These are phyloP conservation scores for Dolichopus griseipennis DNA, from an alignment of 2,888 invertebrate species.

Conservation along the genomic window DNA sequence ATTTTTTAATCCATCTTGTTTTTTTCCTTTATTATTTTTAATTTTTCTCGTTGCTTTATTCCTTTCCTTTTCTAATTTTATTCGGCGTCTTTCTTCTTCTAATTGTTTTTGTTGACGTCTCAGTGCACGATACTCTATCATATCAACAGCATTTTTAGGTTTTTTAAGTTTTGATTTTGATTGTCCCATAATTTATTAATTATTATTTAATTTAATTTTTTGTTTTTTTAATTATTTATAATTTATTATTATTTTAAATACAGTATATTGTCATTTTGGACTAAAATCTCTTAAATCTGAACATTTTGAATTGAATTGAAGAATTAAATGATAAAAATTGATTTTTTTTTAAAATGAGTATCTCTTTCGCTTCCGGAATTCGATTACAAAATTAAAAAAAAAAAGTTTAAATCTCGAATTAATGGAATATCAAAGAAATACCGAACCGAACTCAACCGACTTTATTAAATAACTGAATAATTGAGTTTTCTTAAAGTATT, in stretches of 20 bases:
- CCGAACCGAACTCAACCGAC: background rate
- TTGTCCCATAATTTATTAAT: slow-evolving; percentile 32
- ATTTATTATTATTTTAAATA: background rate
- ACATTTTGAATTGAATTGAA: too few relatives aligned
- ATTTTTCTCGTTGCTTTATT: slow-evolving; percentile 16
- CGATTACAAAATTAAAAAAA: too few relatives aligned
- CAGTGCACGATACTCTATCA: slow-evolving; percentile 27
- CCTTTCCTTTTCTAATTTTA: slow-evolving; percentile 18
- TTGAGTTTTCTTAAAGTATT: background rate
- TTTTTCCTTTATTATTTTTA: slow-evolving; percentile 16
- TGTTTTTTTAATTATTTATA: background rate
- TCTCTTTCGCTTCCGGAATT: too few relatives aligned
- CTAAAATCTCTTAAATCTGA: too few relatives aligned
- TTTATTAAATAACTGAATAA: background rate
- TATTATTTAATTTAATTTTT: background rate
- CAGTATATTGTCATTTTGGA: too few relatives aligned
- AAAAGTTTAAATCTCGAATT: too few relatives aligned
- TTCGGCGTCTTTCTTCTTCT: slow-evolving; percentile 25
- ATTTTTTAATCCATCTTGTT: slow-evolving; percentile 12
- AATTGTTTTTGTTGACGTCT: slow-evolving; percentile 30
- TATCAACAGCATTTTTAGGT: slow-evolving; percentile 33
- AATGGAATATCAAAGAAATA: background rate
- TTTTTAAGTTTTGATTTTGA: slow-evolving; percentile 32
- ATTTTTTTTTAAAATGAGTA: too few relatives aligned
- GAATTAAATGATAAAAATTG: too few relatives aligned